These are phyloP conservation scores for Harpagoxenus sublaevis DNA, from an alignment of 2,888 invertebrate genomes.

Conservation along the genomic window DNA sequence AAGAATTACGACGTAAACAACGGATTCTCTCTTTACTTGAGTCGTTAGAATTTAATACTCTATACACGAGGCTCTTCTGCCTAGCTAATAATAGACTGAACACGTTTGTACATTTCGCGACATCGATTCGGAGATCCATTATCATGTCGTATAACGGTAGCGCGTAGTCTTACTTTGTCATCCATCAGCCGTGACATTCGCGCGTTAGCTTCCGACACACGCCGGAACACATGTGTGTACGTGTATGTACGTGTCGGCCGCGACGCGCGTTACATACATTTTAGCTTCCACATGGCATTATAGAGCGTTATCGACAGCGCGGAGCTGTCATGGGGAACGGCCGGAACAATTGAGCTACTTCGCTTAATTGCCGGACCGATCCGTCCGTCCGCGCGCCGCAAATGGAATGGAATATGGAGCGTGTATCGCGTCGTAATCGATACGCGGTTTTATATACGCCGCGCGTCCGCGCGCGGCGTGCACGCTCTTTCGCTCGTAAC, in stretches of 20 bases:
- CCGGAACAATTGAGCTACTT: constrained; percentile 47
- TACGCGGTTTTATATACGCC: constrained; percentile 29
- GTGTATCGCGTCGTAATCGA: constrained; percentile 30
- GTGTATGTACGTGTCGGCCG: neutral
- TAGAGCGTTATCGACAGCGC: constrained; percentile 44
- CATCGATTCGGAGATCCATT: constrained; percentile 22
- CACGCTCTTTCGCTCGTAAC: neutral
- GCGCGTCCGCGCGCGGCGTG: neutral
- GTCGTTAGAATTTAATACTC: constrained; percentile 18
- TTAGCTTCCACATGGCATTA: constrained; percentile 22
- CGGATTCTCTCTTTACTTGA: neutral
- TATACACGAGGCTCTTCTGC: neutral
- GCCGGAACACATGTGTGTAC: neutral
- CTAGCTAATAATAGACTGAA: constrained; percentile 11
- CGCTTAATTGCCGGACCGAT: constrained; percentile 48
- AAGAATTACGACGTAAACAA: neutral
- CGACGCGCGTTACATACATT: constrained; percentile 19
- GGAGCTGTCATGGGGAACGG: constrained; percentile 29
- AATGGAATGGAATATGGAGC: constrained; percentile 30
- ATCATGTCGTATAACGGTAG: neutral
- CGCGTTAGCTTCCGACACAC: constrained; percentile 7
- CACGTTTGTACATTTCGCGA: constrained; percentile 24
- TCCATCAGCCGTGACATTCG: constrained; percentile 36
- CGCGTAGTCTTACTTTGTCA: constrained; percentile 43
- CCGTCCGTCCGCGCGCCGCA: neutral